Base-by-base conservation (phyloP, 2,113 vertebrate genomes). In the Urocolius indicus region DNA sequence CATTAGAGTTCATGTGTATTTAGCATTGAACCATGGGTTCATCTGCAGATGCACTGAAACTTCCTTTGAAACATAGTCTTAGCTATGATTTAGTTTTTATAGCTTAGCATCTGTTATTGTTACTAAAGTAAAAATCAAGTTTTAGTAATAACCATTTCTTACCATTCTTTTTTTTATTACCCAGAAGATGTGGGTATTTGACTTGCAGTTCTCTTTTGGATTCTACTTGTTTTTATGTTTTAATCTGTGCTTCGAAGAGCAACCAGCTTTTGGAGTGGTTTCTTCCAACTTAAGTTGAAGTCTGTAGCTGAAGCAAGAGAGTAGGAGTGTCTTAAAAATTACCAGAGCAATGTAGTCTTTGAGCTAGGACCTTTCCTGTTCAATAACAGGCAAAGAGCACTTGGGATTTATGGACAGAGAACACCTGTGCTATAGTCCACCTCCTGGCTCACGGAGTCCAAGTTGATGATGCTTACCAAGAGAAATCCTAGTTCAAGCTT, bases 111-210 rank as follows among this genome's bases (percentile, higher is more conserved):
- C 65, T 85, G 74, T 89, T 91, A 51, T 20, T 72, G 46, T 93
- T 93, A 80, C 30, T 87, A 22, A 79, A 63, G 30, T 84, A 94
- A 96, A 91, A 95, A 55, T 51, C 34, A 68, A 41, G 48, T 87
- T 89, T 85, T 82, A 87, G 68, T 91, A 9, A 61, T 89, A 67
- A 89, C 59, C 5, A 6, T 78, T 87, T 87, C 46, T 90, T 87
- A 21, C 13, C 3, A 29, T 85, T 81, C 16, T 88, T 61, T 79
- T 41, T 92, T 89, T 79, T 85, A 65, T 67, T 90, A 49, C 71
- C 36, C 49, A 49, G 45, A 76, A 85, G 78, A 49, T 69, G 27
- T 85, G 46, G 62, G 16, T 76, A 32, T 85, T 85, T 87, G 79
- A 92, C 58, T 79, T 76, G 66, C 0, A 0, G 46, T 76, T 93